Evolutionary conservation across 2,113 vertebrate genomes (phyloP), one percentile per base, ranked within the genome.

Genomic region (Scomber colias): DNA sequence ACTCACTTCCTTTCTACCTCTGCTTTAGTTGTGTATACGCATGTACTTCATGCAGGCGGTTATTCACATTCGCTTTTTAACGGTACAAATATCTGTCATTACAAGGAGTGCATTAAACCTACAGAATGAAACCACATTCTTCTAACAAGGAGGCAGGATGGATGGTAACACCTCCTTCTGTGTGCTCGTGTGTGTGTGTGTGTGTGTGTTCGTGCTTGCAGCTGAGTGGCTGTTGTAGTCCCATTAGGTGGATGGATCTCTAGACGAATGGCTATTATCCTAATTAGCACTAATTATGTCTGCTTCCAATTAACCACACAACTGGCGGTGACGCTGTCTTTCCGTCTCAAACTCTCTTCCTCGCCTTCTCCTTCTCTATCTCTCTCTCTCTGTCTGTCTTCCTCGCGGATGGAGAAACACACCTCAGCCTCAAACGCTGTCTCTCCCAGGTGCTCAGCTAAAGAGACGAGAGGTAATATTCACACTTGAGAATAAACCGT

Each of bases 251-350:
- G 83, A 88, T 89, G 90, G 82, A 91, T 90, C 85, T 91, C 90
- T 80, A 89, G 89, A 91, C 83, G 60, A 90, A 90, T 82, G 73
- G 82, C 89, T 87, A 93, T 93, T 92, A 93, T 91, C 83, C 83
- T 92, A 90, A 93, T 91, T 89, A 93, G 85, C 82, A 88, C 87
- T 92, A 92, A 92, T 93, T 92, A 93, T 64, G 71, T 85, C 82
- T 78, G 76, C 78, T 83, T 83, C 82, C 84, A 92, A 91, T 92
- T 91, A 91, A 86, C 85, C 77, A 88, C 83, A 86, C 80, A 83
- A 91, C 85, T 83, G 80, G 75, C 56, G 11, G 71, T 71, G 83
- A 82, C 78, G 8, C 48, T 62, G 60, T 69, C 76, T 83, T 62
- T 65, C 66, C 44, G 11, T 82, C 79, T 76, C 60, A 3, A 27